Conservation (phyloP, 2,113 vertebrate genomes). For the Elachura formosa region DNA sequence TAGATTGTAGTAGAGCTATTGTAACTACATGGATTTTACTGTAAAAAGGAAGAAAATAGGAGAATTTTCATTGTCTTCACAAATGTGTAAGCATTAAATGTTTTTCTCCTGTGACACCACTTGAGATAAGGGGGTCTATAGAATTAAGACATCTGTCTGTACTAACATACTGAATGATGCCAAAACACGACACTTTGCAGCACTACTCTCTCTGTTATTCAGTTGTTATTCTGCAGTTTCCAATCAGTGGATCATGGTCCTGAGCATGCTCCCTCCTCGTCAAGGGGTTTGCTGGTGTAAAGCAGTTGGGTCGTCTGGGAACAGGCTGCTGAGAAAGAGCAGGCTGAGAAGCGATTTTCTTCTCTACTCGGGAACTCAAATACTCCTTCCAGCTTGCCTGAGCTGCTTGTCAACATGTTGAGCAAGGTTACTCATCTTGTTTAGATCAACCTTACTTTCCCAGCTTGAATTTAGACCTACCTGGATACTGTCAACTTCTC, state of each 20-base stretch:
- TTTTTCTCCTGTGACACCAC: neutral
- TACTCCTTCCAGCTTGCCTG: neutral
- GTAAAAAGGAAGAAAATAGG: neutral
- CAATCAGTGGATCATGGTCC: too few species aligned
- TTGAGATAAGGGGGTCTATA: neutral
- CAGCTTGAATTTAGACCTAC: neutral
- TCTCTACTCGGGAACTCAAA: rapidly evolving
- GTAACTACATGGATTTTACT: neutral
- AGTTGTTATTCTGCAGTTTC: neutral
- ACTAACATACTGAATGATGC: neutral
- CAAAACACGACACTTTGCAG: neutral
- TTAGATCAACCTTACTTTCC: neutral
- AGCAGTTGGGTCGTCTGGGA: neutral
- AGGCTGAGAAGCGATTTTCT: neutral
- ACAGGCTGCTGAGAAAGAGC: neutral
- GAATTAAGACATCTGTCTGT: neutral
- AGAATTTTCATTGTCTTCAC: neutral
- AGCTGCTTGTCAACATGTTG: neutral
- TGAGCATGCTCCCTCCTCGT: rapidly evolving
- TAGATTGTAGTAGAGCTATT: neutral
- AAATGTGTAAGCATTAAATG: neutral
- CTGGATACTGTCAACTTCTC: neutral
- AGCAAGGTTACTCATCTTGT: neutral
- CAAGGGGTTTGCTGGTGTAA: neutral
- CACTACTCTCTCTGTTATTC: neutral